phyloP scores from a whole-genome alignment of 2,888 invertebrate genomes.

The Nemoura dubitans region DNA sequence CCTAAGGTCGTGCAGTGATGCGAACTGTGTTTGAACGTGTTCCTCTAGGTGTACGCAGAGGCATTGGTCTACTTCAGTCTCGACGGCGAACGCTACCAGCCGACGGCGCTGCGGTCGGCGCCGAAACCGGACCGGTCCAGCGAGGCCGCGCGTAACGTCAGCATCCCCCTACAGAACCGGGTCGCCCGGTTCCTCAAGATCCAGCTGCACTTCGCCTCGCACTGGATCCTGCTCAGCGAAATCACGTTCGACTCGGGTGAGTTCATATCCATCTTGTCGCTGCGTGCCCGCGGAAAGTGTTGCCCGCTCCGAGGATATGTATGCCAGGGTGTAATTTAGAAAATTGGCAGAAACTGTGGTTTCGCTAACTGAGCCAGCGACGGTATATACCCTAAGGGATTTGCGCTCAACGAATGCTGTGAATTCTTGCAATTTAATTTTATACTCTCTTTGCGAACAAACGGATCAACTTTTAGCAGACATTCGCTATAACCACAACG shows the following conservation, averaged over 20 bases:
- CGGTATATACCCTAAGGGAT: neutral
- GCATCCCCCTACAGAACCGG: slow-evolving; percentile 77
- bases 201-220: slow-evolving; percentile 78
- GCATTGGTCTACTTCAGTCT: slow-evolving; percentile 81
- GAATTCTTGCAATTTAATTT: neutral
- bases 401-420: neutral
- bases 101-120: slow-evolving; percentile 43
- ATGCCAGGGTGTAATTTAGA: neutral
- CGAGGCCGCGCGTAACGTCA: slow-evolving; percentile 65
- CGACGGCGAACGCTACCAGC: slow-evolving; percentile 70
- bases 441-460: neutral
- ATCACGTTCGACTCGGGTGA: slow-evolving; percentile 83
- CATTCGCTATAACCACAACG: neutral
- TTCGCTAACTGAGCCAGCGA: neutral
- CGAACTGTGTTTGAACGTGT: neutral
- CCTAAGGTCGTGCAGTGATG: no score
- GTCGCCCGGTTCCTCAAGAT: slow-evolving; percentile 80
- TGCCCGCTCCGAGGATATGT: neutral
- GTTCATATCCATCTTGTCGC: no score
- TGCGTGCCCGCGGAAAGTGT: neutral
- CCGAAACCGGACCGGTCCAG: slow-evolving; percentile 32
- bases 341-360: neutral
- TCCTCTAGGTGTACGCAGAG: slow-evolving; percentile 73
- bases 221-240: slow-evolving; percentile 92
- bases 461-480: neutral